Evolutionary conservation across 2,888 invertebrate species (phyloP), one percentile per base, ranked within the genome.

Genomic region (Standfussiana lucernea): DNA sequence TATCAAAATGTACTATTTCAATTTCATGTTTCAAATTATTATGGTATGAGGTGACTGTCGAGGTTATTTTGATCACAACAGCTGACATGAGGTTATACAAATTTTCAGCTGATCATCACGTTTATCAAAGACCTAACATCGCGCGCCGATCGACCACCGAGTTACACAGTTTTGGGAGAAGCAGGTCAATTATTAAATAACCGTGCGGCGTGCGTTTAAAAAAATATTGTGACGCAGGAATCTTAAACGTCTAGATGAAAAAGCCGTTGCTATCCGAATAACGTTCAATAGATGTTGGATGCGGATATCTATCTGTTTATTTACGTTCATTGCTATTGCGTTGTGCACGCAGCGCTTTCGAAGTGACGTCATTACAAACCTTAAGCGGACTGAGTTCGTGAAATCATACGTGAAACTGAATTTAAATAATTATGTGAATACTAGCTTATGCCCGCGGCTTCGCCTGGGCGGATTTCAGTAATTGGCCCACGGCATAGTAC

Each of bases 251-350:
- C 53, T 37, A 28, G 37, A 32, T 59, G 61, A 77, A 75, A 79
- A 79, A 40, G 15, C 40, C 11, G 80, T 87, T 87, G 75, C 87
- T 82, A 86, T n/a, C 64, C 45, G 47, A 79, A 70, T 66, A 75
- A 47, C 28, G 42, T 72, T 76, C 28, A 69, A 72, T 74, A 71
- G 35, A 59, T 47, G 72, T 80, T 67, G 65, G 70, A 83, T 79
- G 75, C 72, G 56, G 68, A 80, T 84, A 72, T 77, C 78, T 81
- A 85, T 93, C 93, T 94, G 93, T 94, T 94, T 94, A 94, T 94
- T 94, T 94, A 93, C 91, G 91, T 90, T 91, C 88, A 80, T 82
- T 77, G 85, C 80, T 87, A 84, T 85, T 85, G 84, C 80, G 84
- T 89, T 91, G 91, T 91, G 91, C 88, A 90, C 90, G 88, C 91